phyloP scores from a whole-genome alignment of 1,140 invertebrate species.

The Hesperophylax magnus region DNA sequence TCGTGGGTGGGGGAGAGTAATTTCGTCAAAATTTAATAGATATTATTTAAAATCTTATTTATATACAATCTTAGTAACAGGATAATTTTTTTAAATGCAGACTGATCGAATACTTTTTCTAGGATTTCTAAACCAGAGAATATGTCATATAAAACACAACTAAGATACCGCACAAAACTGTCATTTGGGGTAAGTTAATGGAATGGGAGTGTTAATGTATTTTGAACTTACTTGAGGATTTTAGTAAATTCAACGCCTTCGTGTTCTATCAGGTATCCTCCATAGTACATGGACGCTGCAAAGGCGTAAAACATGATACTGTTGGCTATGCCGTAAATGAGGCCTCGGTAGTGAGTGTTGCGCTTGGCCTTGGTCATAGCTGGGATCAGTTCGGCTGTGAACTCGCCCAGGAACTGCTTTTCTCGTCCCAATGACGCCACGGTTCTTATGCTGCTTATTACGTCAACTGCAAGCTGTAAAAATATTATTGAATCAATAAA shows the following conservation, averaged over 20 bases:
- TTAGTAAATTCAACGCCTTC: slow-evolving; percentile 72
- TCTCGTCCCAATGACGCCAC: slow-evolving; percentile 83
- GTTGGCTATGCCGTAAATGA: slow-evolving; percentile 81
- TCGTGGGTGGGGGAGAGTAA: too few species aligned
- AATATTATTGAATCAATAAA: neutral
- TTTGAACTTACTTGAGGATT: slow-evolving; percentile 77
- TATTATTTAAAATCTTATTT: too few species aligned
- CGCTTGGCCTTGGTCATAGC: slow-evolving; percentile 70
- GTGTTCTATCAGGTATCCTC: slow-evolving; percentile 77
- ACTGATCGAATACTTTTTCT: too few species aligned
- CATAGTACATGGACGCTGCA: slow-evolving; percentile 80
- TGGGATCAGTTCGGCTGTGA: slow-evolving; percentile 71
- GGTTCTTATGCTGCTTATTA: slow-evolving; percentile 84
- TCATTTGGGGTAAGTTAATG: too few species aligned
- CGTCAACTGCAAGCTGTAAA: slow-evolving; percentile 81
- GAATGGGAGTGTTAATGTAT: too few species aligned
- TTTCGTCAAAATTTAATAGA: too few species aligned
- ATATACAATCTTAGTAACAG: too few species aligned
- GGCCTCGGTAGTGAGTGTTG: slow-evolving; percentile 75
- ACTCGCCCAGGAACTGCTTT: slow-evolving; percentile 75
- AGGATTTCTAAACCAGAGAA: too few species aligned
- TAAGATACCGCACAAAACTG: too few species aligned
- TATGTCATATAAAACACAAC: too few species aligned
- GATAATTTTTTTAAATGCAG: too few species aligned
- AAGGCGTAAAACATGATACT: slow-evolving; percentile 83